Base-by-base conservation (phyloP, 2,113 vertebrate species). In the Pollachius pollachius region DNA sequence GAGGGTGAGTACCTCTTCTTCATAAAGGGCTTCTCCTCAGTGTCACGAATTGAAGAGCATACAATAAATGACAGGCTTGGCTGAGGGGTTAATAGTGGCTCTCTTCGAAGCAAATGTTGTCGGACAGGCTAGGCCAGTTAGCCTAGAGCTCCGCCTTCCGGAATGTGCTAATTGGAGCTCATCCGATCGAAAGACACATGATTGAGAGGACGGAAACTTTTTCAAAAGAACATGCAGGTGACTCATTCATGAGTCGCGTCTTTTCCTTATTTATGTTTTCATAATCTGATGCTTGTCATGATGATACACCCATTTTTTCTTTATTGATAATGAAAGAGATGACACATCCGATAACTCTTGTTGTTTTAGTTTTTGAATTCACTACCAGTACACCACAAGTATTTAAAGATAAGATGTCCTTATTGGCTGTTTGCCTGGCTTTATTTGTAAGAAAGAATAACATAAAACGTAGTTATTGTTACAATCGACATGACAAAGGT, bases 1-100 rank as follows among this genome's bases (percentile, higher is more conserved):
- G 96, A 89, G 97, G 97, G 97, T 99, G 86, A 96, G 97, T 83
- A 1, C 76, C 61, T 30, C 52, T 18, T 48, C 0, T 37, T 7
- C 6, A 16, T 27, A 13, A 62, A 3, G 0, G 23, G 15, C 15
- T 12, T 1, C 8, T 60, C 13, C 21, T 59, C 41, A 48, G 12
- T 48, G 41, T 48, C 8, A 48, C 11, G 9, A 48, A 13, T 7
- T 13, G 41, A 16, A 57, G 54, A 57, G n/a, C 3, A 1, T 57
- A 57, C 54, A 57, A 16, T 57, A 57, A 62, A 15, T 62, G 4
- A 30, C 54, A 65, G 73, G 65, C 37, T 81, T 77, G 67, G 71
- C 66, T 81, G 64, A 59, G 64, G 64, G 17, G 76, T 77, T 69
- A 75, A 79, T 81, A 78, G 85, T 54, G 23, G 76, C 62, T 74